These are phyloP conservation scores for Enteromius argenteus DNA, from an alignment of 2,797 vertebrate genomes.

Conservation along the genomic window DNA sequence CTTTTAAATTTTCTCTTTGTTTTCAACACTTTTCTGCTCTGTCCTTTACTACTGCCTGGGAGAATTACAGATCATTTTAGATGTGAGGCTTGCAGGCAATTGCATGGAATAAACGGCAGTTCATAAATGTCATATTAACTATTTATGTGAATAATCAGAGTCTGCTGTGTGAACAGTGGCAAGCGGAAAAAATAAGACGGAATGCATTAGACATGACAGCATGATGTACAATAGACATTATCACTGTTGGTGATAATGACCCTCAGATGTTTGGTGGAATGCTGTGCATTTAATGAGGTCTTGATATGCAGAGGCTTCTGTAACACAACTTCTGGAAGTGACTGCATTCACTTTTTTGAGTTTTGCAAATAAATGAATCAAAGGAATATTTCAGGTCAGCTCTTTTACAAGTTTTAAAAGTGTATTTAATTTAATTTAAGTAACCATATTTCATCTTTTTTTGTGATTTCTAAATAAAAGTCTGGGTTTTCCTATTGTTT, in stretches of 20 bases:
- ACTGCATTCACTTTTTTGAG: neutral
- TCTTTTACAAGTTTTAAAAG: neutral
- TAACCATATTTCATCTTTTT: neutral
- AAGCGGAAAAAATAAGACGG: conserved; percentile 60
- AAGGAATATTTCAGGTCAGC: neutral
- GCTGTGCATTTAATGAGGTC: conserved; percentile 51
- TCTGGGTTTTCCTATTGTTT: neutral
- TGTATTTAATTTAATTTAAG: neutral
- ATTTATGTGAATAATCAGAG: conserved; percentile 68
- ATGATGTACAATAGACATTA: conserved; percentile 51
- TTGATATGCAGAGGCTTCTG: conserved; percentile 1
- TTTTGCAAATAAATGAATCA: neutral
- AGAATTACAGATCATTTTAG: conserved; percentile 21
- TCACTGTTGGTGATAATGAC: conserved; percentile 55
- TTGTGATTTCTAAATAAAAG: neutral
- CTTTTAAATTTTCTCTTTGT: neutral
- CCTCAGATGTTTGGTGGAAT: conserved; percentile 48
- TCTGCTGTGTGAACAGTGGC: conserved; percentile 48
- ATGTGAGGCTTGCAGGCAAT: conserved; percentile 60
- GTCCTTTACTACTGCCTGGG: neutral
- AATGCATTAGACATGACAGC: conserved; percentile 59
- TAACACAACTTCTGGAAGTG: conserved; percentile 4
- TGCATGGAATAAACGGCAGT: conserved; percentile 58
- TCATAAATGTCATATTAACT: conserved; percentile 69
- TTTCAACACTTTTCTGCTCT: conserved; percentile 25